A percentile compares a stretch with the other conserved stretches of the same genome.
phyloP scores from a whole-genome alignment of 2,113 vertebrate species.

The Pelvicachromis taeniatus region DNA sequence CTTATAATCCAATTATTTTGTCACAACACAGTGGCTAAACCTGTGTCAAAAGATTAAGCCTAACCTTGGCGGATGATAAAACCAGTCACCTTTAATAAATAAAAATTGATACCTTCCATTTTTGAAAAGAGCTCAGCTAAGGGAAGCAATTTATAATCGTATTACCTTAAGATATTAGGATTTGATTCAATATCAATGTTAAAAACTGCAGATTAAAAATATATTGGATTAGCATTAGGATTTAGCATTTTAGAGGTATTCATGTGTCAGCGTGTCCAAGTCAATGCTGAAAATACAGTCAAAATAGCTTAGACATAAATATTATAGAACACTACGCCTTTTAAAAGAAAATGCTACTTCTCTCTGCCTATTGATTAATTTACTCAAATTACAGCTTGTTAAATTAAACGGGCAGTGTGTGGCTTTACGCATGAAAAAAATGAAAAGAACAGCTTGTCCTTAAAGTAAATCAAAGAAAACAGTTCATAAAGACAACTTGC shows the following conservation, averaged over 20 bases:
- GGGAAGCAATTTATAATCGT: constrained; percentile 43
- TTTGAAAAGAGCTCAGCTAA: constrained; percentile 14
- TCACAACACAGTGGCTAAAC: constrained; percentile 53
- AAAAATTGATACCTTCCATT: constrained; percentile 31
- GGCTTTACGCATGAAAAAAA: not conserved
- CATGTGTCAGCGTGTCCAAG: constrained; percentile 16
- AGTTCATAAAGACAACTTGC: not conserved
- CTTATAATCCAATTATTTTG: constrained; percentile 65
- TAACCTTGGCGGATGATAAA: constrained; percentile 60
- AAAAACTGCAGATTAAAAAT: constrained; percentile 50
- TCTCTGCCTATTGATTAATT: not conserved
- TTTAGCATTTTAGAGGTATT: constrained; percentile 15
- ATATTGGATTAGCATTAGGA: constrained; percentile 48
- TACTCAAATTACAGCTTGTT: not conserved
- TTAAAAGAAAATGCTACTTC: not conserved
- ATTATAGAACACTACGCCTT: not conserved
- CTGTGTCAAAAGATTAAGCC: constrained; percentile 56
- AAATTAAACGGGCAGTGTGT: not conserved
- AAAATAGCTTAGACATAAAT: constrained; percentile 7
- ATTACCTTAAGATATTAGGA: constrained; percentile 48
- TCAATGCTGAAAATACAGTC: constrained; percentile 8
- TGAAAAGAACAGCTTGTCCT: not conserved
- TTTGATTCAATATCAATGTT: constrained; percentile 49
- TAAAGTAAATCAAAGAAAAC: not conserved
- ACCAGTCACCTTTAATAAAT: constrained; percentile 30